Conservation (phyloP, 2,797 vertebrate genomes). For the Tenualosa thibaudeaui region DNA sequence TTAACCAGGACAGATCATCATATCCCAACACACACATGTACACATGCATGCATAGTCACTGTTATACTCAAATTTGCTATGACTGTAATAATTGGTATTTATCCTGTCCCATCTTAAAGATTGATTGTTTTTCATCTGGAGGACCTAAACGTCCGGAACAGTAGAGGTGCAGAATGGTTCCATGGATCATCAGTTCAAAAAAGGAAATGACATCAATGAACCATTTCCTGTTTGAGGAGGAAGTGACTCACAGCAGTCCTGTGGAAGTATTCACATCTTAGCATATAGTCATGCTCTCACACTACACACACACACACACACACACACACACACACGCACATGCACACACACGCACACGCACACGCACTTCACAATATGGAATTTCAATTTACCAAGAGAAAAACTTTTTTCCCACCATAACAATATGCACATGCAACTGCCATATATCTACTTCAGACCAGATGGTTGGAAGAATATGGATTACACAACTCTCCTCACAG, state of each 20-base stretch:
- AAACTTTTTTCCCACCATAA: not conserved
- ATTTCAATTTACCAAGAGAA: not conserved
- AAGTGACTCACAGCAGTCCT: not conserved
- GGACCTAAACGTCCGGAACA: not conserved
- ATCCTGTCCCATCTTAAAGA: not conserved
- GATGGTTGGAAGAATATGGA: not conserved
- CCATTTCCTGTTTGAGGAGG: slow-evolving; percentile 6
- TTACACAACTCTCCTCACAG: slow-evolving; percentile 10
- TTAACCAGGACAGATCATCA: too few relatives aligned
- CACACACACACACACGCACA: not conserved
- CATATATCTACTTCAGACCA: not conserved
- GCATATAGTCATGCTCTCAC: not conserved
- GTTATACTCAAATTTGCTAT: not conserved
- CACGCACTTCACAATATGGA: not conserved
- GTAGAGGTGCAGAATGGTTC: not conserved
- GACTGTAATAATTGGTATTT: not conserved
- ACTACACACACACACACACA: not conserved
- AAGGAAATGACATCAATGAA: not conserved
- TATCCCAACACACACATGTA: not conserved
- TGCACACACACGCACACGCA: not conserved
- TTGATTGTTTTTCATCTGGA: not conserved
- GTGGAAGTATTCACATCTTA: not conserved
- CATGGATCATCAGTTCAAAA: not conserved
- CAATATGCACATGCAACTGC: not conserved
- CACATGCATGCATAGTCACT: not conserved